Evolutionary conservation across 2,888 invertebrate genomes (phyloP), one percentile per base, ranked within the genome.

Genomic region (Agrotis puta): DNA sequence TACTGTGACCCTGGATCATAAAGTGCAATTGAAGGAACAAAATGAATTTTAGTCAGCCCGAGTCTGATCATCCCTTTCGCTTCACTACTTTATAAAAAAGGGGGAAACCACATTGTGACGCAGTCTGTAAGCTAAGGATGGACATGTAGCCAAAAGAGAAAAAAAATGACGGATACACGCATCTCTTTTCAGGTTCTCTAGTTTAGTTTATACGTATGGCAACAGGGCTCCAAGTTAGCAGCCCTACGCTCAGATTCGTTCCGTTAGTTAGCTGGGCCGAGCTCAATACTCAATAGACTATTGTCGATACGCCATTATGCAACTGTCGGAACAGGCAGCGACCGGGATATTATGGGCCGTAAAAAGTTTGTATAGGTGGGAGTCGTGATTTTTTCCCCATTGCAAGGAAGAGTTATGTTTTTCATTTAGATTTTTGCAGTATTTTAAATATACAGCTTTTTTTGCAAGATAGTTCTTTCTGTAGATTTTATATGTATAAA

Each of bases 241-340:
- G 59, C 81, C 79, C 82, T 81, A 48, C 24, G 16, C 24, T 6
- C 16, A 20, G 24, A 76, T 43, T 64, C 54, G 71, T 81, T 62
- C 78, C 70, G 84, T 84, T 81, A 83, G 57, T 65, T 63, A 62
- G 68, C 70, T 33, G 69, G 51, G 70, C 63, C 67, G 48, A 56
- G 69, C 58, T 76, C 77, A 18, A 62, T 68, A 64, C 64, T 76
- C 75, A 53, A 56, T 77, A 47, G 65, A 54, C 77, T 67, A 79
- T 81, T 85, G 84, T 78, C 70, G 81, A 85, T 81, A 82, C 84
- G 85, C 81, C 50, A 76, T 72, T 77, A 77, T 69, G 58, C 22
- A 68, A 73, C 58, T 13, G 53, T n/a, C 39, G 58, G 56, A 59
- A 64, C 54, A 33, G 56, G 22, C 74, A 47, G 27, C 63, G 2